Conservation (phyloP, 2,797 vertebrate genomes). For the Cossypha polioptera region DNA sequence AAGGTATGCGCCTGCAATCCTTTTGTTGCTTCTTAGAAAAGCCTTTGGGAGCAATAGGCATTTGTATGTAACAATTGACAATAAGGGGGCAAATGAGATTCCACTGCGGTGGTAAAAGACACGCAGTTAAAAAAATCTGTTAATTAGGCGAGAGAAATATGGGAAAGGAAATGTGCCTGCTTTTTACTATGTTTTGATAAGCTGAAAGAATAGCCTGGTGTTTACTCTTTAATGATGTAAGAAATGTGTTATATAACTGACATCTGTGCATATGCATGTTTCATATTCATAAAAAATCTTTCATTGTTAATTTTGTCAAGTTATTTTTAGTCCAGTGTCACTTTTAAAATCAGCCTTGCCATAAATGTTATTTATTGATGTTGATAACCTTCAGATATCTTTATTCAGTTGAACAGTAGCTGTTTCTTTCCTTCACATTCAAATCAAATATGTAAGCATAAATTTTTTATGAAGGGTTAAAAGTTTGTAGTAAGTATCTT, state of each 20-base stretch:
- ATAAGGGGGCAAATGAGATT: background rate
- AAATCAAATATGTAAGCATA: background rate
- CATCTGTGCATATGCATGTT: conserved; percentile 23
- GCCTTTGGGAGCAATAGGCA: conserved; percentile 27
- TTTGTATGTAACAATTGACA: conserved; percentile 19
- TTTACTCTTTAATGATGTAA: conserved; percentile 3
- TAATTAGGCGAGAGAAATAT: conserved; percentile 15
- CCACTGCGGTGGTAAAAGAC: background rate
- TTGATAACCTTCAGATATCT: background rate
- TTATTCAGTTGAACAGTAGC: background rate
- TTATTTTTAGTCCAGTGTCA: background rate
- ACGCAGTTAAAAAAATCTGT: background rate
- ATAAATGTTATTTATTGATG: background rate
- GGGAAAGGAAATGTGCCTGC: background rate
- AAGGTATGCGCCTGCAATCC: conserved; percentile 76
- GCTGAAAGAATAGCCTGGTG: background rate
- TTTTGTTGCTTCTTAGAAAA: conserved; percentile 50
- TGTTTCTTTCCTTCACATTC: background rate
- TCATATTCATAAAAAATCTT: background rate
- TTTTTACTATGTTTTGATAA: background rate
- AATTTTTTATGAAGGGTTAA: background rate
- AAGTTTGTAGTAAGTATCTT: conserved; percentile 1
- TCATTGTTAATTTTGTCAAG: conserved; percentile 18
- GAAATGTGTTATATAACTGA: conserved; percentile 27
- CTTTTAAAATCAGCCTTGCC: background rate